A percentile compares a stretch with the other conserved stretches of the same genome.
These are phyloP conservation scores for Amiota minor DNA, from an alignment of 2,888 invertebrate species.

Conservation along the genomic window DNA sequence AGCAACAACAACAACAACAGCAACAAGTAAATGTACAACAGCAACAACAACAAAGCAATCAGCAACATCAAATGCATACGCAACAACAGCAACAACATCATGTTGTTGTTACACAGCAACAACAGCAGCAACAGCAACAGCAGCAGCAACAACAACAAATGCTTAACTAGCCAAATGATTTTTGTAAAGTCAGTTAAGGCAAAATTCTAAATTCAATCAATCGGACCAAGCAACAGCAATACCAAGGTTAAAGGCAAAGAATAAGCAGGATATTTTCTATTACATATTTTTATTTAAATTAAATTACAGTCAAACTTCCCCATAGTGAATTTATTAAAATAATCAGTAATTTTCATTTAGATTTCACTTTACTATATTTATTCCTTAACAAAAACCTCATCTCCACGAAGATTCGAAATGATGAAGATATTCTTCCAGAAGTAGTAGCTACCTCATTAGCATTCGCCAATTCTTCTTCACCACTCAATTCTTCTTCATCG, in stretches of 20 bases:
- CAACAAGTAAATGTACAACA: slow-evolving; percentile 62
- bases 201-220: slow-evolving; percentile 51
- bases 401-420: too few relatives aligned
- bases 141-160: slow-evolving; percentile 69
- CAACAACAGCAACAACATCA: slow-evolving; percentile 57
- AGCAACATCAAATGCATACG: slow-evolving; percentile 41
- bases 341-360: too few relatives aligned
- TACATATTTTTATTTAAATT: neutral
- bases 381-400: too few relatives aligned
- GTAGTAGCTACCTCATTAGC: too few relatives aligned
- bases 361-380: too few relatives aligned
- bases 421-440: too few relatives aligned
- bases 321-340: too few relatives aligned
- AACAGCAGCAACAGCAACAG: slow-evolving; percentile 54
- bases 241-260: neutral
- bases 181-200: slow-evolving; percentile 71
- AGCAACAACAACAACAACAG: slow-evolving; percentile 59
- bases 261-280: neutral
- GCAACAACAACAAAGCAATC: slow-evolving; percentile 55
- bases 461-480: too few relatives aligned
- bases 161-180: slow-evolving; percentile 72
- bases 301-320: too few relatives aligned
- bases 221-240: slow-evolving; percentile 20
- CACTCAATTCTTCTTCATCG: too few relatives aligned
- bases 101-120: slow-evolving; percentile 63